Percentiles rank a stretch among this genome's conserved stretches.
Conservation (phyloP, 2,113 vertebrate species). For the Rhea americana region DNA sequence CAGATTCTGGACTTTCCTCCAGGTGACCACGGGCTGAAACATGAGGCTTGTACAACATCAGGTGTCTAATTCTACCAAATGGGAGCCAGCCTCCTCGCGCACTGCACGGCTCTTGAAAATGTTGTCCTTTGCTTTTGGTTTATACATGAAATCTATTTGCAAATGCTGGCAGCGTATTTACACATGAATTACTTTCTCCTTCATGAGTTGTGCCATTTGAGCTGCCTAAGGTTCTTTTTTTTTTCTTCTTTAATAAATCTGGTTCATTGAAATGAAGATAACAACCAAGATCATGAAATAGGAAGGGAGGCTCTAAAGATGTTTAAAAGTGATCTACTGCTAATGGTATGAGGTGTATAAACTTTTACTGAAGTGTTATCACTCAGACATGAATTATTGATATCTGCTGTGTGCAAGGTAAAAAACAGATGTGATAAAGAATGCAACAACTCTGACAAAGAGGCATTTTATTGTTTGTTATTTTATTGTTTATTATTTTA, state of each 20-base stretch:
- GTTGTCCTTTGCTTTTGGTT: background rate
- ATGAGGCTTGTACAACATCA: background rate
- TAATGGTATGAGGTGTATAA: conserved; percentile 1
- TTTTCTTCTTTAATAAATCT: background rate
- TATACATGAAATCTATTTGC: background rate
- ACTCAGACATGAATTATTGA: conserved; percentile 65
- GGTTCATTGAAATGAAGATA: conserved; percentile 45
- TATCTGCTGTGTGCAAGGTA: conserved; percentile 1
- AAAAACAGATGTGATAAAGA: conserved; percentile 56
- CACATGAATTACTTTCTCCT: background rate
- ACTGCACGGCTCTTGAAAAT: background rate
- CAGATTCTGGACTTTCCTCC: background rate
- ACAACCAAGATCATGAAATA: conserved; percentile 17
- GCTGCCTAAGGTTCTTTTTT: background rate
- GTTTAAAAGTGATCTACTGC: conserved; percentile 62
- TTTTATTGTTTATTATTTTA: conserved; percentile 53
- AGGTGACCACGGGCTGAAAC: background rate
- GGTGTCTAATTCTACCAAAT: background rate
- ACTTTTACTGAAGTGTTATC: conserved; percentile 62
- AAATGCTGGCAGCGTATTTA: background rate
- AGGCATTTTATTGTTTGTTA: conserved; percentile 24
- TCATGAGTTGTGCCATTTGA: background rate
- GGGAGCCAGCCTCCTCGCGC: rapidly evolving
- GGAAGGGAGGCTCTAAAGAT: background rate
- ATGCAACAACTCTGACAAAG: conserved; percentile 17